Base-by-base conservation (phyloP, 2,797 vertebrate genomes). In the Typhlichthys subterraneus region DNA sequence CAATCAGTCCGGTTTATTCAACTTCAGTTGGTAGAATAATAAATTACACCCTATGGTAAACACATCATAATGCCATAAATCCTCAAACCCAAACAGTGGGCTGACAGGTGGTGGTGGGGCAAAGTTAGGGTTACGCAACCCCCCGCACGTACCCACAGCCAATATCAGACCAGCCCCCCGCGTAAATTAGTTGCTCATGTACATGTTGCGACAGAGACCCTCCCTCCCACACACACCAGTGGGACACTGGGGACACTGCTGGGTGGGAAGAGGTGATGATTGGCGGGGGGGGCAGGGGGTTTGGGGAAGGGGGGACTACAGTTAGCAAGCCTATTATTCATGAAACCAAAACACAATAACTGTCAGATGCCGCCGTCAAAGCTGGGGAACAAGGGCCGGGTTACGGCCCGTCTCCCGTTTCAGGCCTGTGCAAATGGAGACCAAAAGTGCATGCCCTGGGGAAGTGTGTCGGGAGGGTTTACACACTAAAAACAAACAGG, bases 401-500 rank as follows among this genome's bases (percentile, higher is more conserved):
- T 45, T 2, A 0, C 52, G 42, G 72, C 63, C 63, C 67, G 48
- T 75, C 60, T 80, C 68, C 54, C 42, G 54, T 50, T 63, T 67
- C 56, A 31, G 61, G 67, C 62, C 59, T 65, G 59, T 52, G 54
- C 67, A 66, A 69, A 65, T 1, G 57, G 53, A 79, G 69, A 82
- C 59, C 61, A 61, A 75, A 67, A 59, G 73, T 65, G 77, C 38
- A 69, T 68, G 74, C 81, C 76, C 79, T 29, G 50, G 70, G 77
- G 78, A 81, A 33, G 13, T 61, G 76, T 85, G 82, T 83, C 81
- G 81, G 70, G 69, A 83, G 82, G 67, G 77, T 83, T 83, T 80
- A 83, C 77, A 52, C 74, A 79, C 86, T 73, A 64, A 79, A 84
- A 90, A 89, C 83, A 86, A 87, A 89, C 75, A 86, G 81, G 73